Conservation (phyloP, 2,888 invertebrate species). For the Lithophane socia region DNA sequence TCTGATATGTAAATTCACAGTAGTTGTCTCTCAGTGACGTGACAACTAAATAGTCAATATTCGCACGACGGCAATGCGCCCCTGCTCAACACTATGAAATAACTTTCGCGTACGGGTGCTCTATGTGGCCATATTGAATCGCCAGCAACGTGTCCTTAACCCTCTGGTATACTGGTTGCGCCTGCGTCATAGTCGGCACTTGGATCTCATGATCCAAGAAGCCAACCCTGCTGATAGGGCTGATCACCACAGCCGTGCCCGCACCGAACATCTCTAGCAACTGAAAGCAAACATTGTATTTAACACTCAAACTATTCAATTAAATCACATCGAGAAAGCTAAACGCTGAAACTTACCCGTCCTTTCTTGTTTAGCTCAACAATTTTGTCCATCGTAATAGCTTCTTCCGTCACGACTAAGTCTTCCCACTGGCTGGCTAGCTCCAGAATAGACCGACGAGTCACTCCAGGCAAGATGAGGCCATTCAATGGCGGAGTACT, state of each 20-base stretch:
- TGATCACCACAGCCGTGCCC: constrained; percentile 99
- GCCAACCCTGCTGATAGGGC: constrained; percentile 96
- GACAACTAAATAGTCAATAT: constrained; percentile 53
- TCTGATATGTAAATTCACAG: constrained; percentile 65
- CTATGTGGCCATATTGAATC: constrained; percentile 97
- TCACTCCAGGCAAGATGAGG: constrained; percentile 98
- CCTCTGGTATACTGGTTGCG: constrained; percentile 93
- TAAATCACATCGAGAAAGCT: background rate
- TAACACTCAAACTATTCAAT: background rate
- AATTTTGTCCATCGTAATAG: constrained; percentile 96
- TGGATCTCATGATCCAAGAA: constrained; percentile 93
- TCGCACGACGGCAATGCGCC: constrained; percentile 46
- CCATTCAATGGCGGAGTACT: constrained; percentile 98
- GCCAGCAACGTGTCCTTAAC: constrained; percentile 94
- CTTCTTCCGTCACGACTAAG: constrained; percentile 94
- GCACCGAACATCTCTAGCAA: constrained; percentile 98
- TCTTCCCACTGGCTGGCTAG: constrained; percentile 96
- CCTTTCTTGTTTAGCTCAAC: constrained; percentile 93
- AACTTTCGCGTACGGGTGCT: constrained; percentile 94
- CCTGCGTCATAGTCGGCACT: constrained; percentile 94
- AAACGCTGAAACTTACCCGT: constrained; percentile 92
- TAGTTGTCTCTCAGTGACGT: constrained; percentile 50
- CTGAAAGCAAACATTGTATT: constrained; percentile 88
- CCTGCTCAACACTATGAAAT: constrained; percentile 78
- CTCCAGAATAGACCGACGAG: constrained; percentile 96